A percentile compares a stretch with the other conserved stretches of the same genome.
These are phyloP conservation scores for Varecia variegata DNA, from an alignment of 2,797 vertebrate genomes.

Conservation along the genomic window DNA sequence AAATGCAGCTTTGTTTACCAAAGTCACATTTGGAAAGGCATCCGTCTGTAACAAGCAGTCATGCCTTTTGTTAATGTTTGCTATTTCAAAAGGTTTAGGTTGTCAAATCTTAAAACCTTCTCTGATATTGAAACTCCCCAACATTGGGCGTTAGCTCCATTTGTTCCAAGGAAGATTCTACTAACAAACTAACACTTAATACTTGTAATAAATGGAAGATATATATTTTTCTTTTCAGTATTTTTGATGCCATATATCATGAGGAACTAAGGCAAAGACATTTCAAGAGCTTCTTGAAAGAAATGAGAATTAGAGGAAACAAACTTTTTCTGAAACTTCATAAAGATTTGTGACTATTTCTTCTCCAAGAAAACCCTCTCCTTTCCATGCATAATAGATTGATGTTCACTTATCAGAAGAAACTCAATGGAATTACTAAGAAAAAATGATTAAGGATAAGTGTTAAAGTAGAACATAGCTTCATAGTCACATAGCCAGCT, in stretches of 20 bases:
- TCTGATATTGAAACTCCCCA: not conserved
- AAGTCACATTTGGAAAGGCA: constrained; percentile 63
- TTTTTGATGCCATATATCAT: not conserved
- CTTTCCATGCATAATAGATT: not conserved
- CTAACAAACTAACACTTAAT: not conserved
- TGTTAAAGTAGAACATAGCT: not conserved
- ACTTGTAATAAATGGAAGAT: not conserved
- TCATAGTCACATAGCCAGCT: not conserved
- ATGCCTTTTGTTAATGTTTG: constrained; percentile 41
- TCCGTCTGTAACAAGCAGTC: constrained; percentile 51
- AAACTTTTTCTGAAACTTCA: not conserved
- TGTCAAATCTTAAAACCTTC: constrained; percentile 58
- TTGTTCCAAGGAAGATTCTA: not conserved
- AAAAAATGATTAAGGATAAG: not conserved
- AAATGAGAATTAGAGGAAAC: not conserved
- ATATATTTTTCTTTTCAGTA: not conserved
- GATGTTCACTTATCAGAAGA: not conserved
- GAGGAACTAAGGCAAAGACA: constrained; percentile 4
- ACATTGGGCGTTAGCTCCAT: not conserved
- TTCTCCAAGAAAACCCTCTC: not conserved
- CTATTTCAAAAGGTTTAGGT: constrained; percentile 67
- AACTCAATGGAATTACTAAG: not conserved
- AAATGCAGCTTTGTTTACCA: constrained; percentile 66
- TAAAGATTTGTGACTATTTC: not conserved
- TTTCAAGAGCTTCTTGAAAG: constrained; percentile 37